Evolutionary conservation across 2,888 invertebrate genomes (phyloP), one percentile per base, ranked within the genome.

Genomic region (Heliconius aoede): DNA sequence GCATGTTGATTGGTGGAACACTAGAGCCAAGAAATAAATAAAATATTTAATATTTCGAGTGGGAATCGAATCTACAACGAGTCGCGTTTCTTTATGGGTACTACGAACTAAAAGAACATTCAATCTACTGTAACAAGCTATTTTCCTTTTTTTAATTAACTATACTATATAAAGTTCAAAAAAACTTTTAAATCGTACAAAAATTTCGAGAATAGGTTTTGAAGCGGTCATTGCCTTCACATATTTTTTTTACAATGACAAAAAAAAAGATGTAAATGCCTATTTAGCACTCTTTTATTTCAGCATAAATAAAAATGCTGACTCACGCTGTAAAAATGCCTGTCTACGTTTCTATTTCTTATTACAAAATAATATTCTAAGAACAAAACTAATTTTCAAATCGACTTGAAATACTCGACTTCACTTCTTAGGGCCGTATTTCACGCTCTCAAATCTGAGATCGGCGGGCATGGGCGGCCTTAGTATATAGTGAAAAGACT

Each of bases 281-380:
- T 36, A 24, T 65, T 65, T 65, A 65, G 36, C 24, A 65, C 15
- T 65, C 13, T 65, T 24, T 36, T 65, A 65, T 65, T 65, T 36
- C 36, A 65, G 65, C 36, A 65, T 65, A 36, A 65, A 65, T 36
- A 65, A 36, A 65, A 65, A 36, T 24, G 36, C n/a, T 64, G 64
- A 64, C 13, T 64, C 32, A 64, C 32, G 32, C 32, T 32, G 32
- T 64, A 32, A 64, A 64, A 64, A 64, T 32, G 26, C n/a, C 9
- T 32, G 64, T 36, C 24, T 3, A 65, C 2, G n/a, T 32, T 36
- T 65, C 62, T 28, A 30, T 32, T 32, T 64, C 15, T 65, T 65
- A 36, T 36, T 7, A n/a, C 24, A 13, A 24, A 36, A 36, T 64
- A 65, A 24, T 60, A 26, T 60, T 60, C 65, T 36, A 36, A 24